phyloP scores from a whole-genome alignment of 2,888 invertebrate species.

The Lasius fuliginosus region DNA sequence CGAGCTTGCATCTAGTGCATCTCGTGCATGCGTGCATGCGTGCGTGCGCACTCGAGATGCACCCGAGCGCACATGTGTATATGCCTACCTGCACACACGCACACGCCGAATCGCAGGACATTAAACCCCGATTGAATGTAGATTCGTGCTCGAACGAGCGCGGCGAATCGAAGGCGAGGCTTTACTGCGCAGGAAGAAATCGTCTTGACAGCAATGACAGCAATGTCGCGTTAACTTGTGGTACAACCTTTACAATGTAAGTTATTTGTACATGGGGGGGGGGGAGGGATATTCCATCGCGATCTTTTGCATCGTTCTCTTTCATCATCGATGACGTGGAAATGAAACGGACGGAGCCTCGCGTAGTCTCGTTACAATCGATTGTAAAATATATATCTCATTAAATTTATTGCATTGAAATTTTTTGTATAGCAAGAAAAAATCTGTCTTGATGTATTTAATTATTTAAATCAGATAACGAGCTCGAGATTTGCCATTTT shows the following conservation, averaged over 20 bases:
- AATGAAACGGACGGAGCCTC: not conserved
- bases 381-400: not conserved
- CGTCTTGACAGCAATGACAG: slow-evolving; percentile 26
- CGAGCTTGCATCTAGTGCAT: not conserved
- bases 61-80: not conserved
- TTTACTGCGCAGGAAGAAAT: slow-evolving; percentile 4
- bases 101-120: slow-evolving; percentile 57
- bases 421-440: not conserved
- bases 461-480: not conserved
- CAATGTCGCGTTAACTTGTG: slow-evolving; percentile 19
- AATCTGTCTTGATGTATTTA: not conserved
- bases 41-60: not conserved
- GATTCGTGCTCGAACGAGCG: slow-evolving; percentile 37
- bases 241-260: slow-evolving; percentile 30
- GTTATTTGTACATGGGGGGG: not conserved
- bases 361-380: not conserved
- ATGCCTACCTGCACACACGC: slow-evolving; percentile 28
- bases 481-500: no score
- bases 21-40: not conserved
- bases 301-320: not conserved
- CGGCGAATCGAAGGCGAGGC: slow-evolving; percentile 45
- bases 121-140: slow-evolving; percentile 50
- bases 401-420: not conserved
- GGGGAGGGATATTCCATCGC: not conserved
- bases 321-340: not conserved